These are phyloP conservation scores for Paramormyrops kingsleyae DNA, from an alignment of 2,113 vertebrate genomes.

Conservation along the genomic window DNA sequence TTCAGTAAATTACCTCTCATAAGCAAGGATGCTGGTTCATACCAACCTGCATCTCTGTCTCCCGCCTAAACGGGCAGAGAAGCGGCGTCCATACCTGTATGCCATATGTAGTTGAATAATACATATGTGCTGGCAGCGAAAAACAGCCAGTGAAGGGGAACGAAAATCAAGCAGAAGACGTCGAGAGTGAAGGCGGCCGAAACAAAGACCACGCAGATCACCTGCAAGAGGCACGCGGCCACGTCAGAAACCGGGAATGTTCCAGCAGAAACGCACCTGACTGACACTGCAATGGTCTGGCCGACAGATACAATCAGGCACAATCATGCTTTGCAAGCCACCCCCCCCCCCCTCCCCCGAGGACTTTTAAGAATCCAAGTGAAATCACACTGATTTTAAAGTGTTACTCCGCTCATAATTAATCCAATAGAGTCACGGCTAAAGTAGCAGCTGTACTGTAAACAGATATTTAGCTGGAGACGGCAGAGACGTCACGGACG, in stretches of 20 bases:
- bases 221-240: conserved; percentile 48
- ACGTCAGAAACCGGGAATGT: not conserved
- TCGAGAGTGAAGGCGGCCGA: conserved; percentile 71
- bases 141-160: conserved; percentile 72
- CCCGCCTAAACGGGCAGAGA: not conserved
- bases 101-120: conserved; percentile 72
- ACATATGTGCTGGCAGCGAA: conserved; percentile 73
- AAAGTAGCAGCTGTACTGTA: not conserved
- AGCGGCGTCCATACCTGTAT: conserved; percentile 59
- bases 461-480: not conserved
- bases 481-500: not conserved
- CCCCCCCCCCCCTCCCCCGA: not conserved
- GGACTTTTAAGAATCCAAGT: not conserved
- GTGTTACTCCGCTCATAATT: not conserved
- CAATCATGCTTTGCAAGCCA: not conserved
- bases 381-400: not conserved
- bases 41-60: not conserved
- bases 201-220: conserved; percentile 68
- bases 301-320: not conserved
- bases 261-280: not conserved
- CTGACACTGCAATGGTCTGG: not conserved
- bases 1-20: not conserved
- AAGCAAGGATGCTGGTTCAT: not conserved
- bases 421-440: not conserved
- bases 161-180: conserved; percentile 71